phyloP scores from a whole-genome alignment of 2,888 invertebrate species.

The Odontocolon sp. region DNA sequence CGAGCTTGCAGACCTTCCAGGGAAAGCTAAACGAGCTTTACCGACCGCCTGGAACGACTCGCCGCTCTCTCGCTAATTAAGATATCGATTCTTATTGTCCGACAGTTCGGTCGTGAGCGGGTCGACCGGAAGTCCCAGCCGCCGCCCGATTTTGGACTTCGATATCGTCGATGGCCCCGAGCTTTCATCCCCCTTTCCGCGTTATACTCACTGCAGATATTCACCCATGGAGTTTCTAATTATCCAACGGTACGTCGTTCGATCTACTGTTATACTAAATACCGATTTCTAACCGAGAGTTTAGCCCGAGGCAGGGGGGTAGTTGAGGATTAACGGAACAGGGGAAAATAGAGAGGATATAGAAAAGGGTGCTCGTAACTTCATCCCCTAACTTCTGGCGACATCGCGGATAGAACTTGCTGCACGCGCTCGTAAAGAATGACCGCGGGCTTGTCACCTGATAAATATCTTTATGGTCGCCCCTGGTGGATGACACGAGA shows the following conservation, averaged over 20 bases:
- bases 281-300: neutral
- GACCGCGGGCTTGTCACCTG: slow-evolving; percentile 70
- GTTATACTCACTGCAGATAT: slow-evolving; percentile 61
- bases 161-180: slow-evolving; percentile 57
- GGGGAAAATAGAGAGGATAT: neutral
- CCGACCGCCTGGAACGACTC: slow-evolving; percentile 43
- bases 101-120: slow-evolving; percentile 59
- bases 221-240: slow-evolving; percentile 15
- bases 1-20: slow-evolving; percentile 26
- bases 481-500: slow-evolving; percentile 42
- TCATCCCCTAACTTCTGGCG: slow-evolving; percentile 19
- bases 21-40: slow-evolving; percentile 8
- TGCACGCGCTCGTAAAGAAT: slow-evolving; percentile 68
- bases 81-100: slow-evolving; percentile 81
- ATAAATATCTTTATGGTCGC: slow-evolving; percentile 76
- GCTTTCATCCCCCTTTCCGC: slow-evolving; percentile 52
- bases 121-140: slow-evolving; percentile 72
- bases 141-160: slow-evolving; percentile 55
- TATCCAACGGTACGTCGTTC: neutral
- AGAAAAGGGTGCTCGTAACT: slow-evolving; percentile 17
- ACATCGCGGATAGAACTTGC: slow-evolving; percentile 27
- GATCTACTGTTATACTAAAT: neutral
- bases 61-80: slow-evolving; percentile 78
- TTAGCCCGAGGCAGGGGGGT: neutral
- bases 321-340: neutral